Evolutionary conservation across 2,888 invertebrate species (phyloP).

Genomic region (Xylophagus ater): DNA sequence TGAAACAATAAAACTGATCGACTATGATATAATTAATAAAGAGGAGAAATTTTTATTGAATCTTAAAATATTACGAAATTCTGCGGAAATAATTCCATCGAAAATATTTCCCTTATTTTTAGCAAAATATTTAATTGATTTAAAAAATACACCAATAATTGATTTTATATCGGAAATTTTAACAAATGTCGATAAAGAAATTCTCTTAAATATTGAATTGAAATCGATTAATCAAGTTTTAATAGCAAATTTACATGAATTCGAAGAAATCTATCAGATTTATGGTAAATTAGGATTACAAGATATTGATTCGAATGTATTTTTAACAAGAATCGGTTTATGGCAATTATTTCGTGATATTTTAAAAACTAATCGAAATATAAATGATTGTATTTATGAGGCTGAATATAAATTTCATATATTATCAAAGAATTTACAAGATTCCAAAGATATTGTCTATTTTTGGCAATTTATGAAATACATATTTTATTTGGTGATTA

Average conservation of each 20-base stretch:
- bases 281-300: constrained; percentile 4
- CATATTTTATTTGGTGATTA: constrained; percentile 2
- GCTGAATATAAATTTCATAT: constrained; percentile 6
- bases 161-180: constrained; percentile 3
- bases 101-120: constrained; percentile 8
- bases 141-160: constrained; percentile 2
- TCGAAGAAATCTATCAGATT: constrained; percentile 6
- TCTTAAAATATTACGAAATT: neutral
- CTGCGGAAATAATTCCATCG: neutral
- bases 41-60: neutral
- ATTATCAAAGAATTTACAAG: neutral
- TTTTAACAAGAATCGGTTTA: constrained; percentile 9
- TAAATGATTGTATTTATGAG: constrained; percentile 3
- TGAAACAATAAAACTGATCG: neutral
- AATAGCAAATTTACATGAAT: neutral
- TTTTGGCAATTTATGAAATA: constrained; percentile 14
- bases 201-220: constrained; percentile 3
- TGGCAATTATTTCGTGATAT: constrained; percentile 11
- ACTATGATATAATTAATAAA: neutral
- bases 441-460: constrained; percentile 8
- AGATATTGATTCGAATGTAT: neutral
- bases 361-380: constrained; percentile 5
- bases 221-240: constrained; percentile 9
- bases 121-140: constrained; percentile 8
- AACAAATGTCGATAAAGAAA: neutral